Conservation (phyloP, 2,797 vertebrate genomes). For the Orientallactaga sibirica region DNA sequence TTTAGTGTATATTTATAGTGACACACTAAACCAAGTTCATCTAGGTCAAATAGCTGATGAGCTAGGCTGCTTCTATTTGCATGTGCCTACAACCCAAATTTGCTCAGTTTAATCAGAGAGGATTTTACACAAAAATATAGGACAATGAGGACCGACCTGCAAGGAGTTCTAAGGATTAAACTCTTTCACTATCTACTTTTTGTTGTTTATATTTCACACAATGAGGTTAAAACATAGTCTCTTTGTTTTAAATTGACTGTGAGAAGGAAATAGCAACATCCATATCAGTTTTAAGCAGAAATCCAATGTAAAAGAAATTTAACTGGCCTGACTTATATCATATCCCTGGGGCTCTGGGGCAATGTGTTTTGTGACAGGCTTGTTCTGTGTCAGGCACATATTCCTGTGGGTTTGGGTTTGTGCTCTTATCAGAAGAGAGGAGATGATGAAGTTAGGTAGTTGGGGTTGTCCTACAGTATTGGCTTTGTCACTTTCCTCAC, state of each 20-base stretch:
- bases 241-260: background rate
- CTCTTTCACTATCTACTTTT: background rate
- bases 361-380: background rate
- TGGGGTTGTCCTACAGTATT: background rate
- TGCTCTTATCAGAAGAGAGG: background rate
- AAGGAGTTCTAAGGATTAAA: background rate
- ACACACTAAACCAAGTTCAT: background rate
- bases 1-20: slow-evolving; percentile 37
- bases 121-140: background rate
- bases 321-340: background rate
- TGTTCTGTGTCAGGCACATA: background rate
- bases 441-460: background rate
- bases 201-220: background rate
- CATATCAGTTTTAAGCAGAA: background rate
- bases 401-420: background rate
- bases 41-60: background rate
- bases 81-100: background rate
- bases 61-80: background rate
- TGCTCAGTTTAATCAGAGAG: background rate
- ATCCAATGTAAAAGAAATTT: background rate
- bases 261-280: background rate
- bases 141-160: background rate
- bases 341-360: background rate
- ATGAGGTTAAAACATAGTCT: background rate
- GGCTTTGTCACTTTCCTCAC: background rate